Percentiles rank a stretch among this genome's conserved stretches.
phyloP scores from a whole-genome alignment of 2,888 invertebrate species.

The Linhomoeus sp. region DNA sequence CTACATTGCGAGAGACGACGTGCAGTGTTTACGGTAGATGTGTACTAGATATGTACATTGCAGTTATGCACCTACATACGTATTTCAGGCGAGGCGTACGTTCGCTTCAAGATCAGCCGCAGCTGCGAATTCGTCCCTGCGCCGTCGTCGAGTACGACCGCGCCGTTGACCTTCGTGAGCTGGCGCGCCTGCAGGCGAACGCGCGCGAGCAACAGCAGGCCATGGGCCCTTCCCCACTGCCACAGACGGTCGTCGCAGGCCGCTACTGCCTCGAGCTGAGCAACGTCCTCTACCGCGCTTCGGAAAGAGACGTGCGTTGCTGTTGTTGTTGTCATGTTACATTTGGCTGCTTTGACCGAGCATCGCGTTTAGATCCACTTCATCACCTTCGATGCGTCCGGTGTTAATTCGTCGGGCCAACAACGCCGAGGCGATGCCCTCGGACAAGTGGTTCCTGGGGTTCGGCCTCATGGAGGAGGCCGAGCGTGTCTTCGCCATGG shows the following conservation, averaged over 20 bases:
- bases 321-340: neutral
- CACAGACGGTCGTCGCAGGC: neutral
- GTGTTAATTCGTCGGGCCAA: neutral
- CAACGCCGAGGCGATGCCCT: neutral
- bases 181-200: neutral
- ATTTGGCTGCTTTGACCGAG: no score
- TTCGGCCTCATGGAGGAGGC: neutral
- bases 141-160: neutral
- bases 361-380: no score
- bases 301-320: neutral
- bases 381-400: neutral
- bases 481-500: neutral
- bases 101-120: neutral
- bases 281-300: neutral
- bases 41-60: no score
- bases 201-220: neutral
- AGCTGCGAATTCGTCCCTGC: neutral
- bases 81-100: no score
- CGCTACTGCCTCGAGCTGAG: neutral
- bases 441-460: neutral
- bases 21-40: no score
- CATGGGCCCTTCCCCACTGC: neutral
- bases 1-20: no score
- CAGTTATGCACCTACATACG: no score
- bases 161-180: neutral